These are phyloP conservation scores for Parasteatoda lunata DNA, from an alignment of 2,888 invertebrate species.

Conservation along the genomic window DNA sequence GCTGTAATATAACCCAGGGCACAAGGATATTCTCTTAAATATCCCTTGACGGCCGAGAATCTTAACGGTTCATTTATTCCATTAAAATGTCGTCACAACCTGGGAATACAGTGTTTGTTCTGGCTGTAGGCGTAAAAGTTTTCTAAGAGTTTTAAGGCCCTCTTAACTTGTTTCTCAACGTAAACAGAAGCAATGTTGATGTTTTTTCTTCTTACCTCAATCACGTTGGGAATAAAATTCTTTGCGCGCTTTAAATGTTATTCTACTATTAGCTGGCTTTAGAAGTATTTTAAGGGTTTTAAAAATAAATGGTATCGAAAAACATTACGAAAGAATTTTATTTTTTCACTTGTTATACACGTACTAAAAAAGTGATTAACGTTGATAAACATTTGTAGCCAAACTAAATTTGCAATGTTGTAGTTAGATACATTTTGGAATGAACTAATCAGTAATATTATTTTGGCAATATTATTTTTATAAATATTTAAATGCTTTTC, in stretches of 20 bases:
- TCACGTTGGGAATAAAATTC: constrained; percentile 31
- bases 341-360: too few relatives aligned
- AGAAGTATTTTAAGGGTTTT: neutral
- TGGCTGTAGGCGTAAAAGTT: constrained; percentile 52
- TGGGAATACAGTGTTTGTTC: constrained; percentile 53
- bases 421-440: too few relatives aligned
- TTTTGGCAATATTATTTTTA: too few relatives aligned
- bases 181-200: constrained; percentile 27
- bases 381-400: too few relatives aligned
- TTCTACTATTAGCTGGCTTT: constrained; percentile 17
- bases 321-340: too few relatives aligned
- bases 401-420: too few relatives aligned
- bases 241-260: constrained; percentile 49
- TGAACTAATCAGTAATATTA: too few relatives aligned
- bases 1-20: neutral
- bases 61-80: constrained; percentile 59
- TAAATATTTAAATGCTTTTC: too few relatives aligned
- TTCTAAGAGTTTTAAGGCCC: constrained; percentile 52
- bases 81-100: constrained; percentile 48
- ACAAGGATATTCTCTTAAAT: constrained; percentile 18
- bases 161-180: constrained; percentile 34
- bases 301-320: too few relatives aligned
- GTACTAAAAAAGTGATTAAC: too few relatives aligned
- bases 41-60: constrained; percentile 35
- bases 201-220: constrained; percentile 42